Percentiles rank a stretch among this genome's conserved stretches.
phyloP scores from a whole-genome alignment of 2,888 invertebrate species.

The Luffia ferchaultella region DNA sequence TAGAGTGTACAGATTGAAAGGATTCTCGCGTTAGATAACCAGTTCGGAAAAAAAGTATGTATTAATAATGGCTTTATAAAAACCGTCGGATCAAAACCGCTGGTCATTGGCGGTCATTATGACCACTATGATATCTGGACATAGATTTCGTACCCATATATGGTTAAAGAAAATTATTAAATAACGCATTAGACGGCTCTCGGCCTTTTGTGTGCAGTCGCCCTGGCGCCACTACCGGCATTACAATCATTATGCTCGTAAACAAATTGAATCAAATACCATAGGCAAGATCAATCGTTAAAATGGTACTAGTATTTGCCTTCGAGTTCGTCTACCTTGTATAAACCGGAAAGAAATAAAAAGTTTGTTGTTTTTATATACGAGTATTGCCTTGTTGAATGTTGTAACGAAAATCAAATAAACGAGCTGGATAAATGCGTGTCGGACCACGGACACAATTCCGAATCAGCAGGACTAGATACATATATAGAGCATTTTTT shows the following conservation, averaged over 20 bases:
- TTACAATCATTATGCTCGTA: background rate
- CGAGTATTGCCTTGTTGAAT: too few relatives aligned
- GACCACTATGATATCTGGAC: background rate
- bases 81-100: conserved; percentile 16
- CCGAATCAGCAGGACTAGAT: too few relatives aligned
- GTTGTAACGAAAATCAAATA: too few relatives aligned
- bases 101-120: conserved; percentile 8
- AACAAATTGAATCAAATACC: background rate
- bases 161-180: background rate
- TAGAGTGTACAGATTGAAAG: conserved; percentile 61
- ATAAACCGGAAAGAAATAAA: too few relatives aligned
- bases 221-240: background rate
- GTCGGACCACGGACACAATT: too few relatives aligned
- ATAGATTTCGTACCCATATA: background rate
- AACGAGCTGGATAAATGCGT: too few relatives aligned
- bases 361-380: too few relatives aligned
- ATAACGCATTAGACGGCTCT: background rate
- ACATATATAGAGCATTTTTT: too few relatives aligned
- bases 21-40: conserved; percentile 54
- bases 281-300: background rate
- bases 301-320: background rate
- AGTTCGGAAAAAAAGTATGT: conserved; percentile 44
- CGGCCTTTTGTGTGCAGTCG: background rate
- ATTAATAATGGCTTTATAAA: conserved; percentile 58
- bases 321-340: too few relatives aligned